A percentile compares a stretch with the other conserved stretches of the same genome.
These are phyloP conservation scores for Danio jaintianensis DNA, from an alignment of 2,797 vertebrate genomes.

Conservation along the genomic window DNA sequence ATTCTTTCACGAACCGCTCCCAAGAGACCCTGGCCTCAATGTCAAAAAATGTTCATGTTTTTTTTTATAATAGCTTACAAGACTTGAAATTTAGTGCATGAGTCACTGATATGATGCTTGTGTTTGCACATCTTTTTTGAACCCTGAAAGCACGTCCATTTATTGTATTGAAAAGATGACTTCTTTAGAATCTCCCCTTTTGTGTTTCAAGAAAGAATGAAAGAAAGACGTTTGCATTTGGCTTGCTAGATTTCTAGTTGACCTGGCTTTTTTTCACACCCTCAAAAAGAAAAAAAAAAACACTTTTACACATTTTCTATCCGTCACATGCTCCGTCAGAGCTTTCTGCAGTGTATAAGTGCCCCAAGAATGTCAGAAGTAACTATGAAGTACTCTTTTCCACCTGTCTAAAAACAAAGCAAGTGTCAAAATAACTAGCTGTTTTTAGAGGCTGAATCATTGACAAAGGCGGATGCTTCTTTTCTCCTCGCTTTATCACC, in stretches of 20 bases:
- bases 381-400: slow-evolving; percentile 17
- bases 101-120: neutral
- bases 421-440: neutral
- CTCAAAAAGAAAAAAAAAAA: neutral
- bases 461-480: neutral
- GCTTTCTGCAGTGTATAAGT: slow-evolving; percentile 22
- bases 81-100: neutral
- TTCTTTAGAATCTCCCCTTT: neutral
- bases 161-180: slow-evolving; percentile 1
- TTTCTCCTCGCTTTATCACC: neutral
- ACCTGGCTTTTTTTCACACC: neutral
- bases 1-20: neutral
- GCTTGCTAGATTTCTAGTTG: neutral
- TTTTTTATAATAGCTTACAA: neutral
- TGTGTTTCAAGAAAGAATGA: neutral
- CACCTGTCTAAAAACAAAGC: slow-evolving; percentile 24
- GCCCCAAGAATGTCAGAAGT: slow-evolving; percentile 7
- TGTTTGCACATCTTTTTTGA: neutral
- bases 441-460: neutral
- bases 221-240: neutral
- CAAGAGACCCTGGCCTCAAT: neutral
- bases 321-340: neutral
- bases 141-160: neutral
- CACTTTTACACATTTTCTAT: neutral
- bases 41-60: neutral